These are phyloP conservation scores for Hirundo rustica DNA, from an alignment of 2,797 vertebrate species.

Conservation along the genomic window DNA sequence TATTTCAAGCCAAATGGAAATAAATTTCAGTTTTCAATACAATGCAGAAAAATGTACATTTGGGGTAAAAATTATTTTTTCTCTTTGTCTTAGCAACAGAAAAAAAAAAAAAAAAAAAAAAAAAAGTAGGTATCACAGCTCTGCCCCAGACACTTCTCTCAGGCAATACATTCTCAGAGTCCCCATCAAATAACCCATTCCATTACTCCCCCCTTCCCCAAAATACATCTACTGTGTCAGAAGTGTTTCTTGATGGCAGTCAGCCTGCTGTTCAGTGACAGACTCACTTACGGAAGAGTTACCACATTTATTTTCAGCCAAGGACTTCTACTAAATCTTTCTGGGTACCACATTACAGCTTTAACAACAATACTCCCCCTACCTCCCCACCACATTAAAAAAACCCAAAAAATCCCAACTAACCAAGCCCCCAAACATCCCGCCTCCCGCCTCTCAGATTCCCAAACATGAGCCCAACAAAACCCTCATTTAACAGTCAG, in stretches of 20 bases:
- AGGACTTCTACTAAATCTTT: not conserved
- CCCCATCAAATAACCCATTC: not conserved
- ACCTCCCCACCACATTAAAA: not conserved
- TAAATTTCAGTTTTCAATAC: not conserved
- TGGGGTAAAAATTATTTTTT: not conserved
- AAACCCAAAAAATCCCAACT: fast-evolving
- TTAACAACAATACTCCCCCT: not conserved
- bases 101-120: not conserved
- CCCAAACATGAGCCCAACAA: not conserved
- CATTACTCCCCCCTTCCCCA: not conserved
- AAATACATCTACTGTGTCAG: not conserved
- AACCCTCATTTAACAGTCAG: not conserved
- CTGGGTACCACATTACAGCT: not conserved
- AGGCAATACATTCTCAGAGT: not conserved
- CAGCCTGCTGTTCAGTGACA: not conserved
- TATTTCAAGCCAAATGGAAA: slow-evolving; percentile 16
- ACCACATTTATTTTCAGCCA: not conserved
- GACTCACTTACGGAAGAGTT: not conserved
- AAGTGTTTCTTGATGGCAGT: not conserved
- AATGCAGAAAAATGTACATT: not conserved
- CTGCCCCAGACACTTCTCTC: not conserved
- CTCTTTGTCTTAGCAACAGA: not conserved
- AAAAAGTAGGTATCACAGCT: not conserved
- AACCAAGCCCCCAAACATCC: not conserved
- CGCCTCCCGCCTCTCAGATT: fast-evolving